These are phyloP conservation scores for Hemistola chrysoprasaria DNA, from an alignment of 2,888 invertebrate genomes.

Conservation along the genomic window DNA sequence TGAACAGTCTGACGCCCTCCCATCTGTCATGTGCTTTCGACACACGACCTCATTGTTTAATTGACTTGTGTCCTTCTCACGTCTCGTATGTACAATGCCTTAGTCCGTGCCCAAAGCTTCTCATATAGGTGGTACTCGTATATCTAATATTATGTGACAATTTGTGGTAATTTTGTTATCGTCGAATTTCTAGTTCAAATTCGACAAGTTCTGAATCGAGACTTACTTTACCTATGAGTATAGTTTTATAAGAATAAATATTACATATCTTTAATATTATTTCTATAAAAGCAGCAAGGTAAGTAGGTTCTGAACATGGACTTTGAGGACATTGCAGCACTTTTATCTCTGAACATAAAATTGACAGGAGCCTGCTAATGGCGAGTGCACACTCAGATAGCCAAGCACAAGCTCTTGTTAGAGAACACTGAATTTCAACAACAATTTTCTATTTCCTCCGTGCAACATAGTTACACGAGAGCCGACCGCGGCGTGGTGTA, in stretches of 20 bases:
- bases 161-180: too few relatives aligned
- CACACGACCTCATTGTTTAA: slow-evolving; percentile 55
- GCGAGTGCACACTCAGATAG: slow-evolving; percentile 22
- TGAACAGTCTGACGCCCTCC: slow-evolving; percentile 44
- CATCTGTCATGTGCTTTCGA: slow-evolving; percentile 65
- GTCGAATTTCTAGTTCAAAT: too few relatives aligned
- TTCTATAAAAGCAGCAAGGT: too few relatives aligned
- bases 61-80: slow-evolving; percentile 50
- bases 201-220: too few relatives aligned
- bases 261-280: too few relatives aligned
- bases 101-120: too few relatives aligned
- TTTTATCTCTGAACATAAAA: slow-evolving; percentile 13
- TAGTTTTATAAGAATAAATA: too few relatives aligned
- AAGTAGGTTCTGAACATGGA: too few relatives aligned
- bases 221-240: too few relatives aligned
- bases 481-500: slow-evolving; percentile 34
- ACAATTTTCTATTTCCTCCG: slow-evolving; percentile 32
- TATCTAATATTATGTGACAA: too few relatives aligned
- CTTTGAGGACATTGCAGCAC: too few relatives aligned
- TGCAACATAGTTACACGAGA: slow-evolving; percentile 26
- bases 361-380: slow-evolving; percentile 33
- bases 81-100: slow-evolving; percentile 21
- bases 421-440: slow-evolving; percentile 31
- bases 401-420: slow-evolving; percentile 34
- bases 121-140: too few relatives aligned